Conservation (phyloP, 2,113 vertebrate species). For the Boulengeromyrus knoepffleri region DNA sequence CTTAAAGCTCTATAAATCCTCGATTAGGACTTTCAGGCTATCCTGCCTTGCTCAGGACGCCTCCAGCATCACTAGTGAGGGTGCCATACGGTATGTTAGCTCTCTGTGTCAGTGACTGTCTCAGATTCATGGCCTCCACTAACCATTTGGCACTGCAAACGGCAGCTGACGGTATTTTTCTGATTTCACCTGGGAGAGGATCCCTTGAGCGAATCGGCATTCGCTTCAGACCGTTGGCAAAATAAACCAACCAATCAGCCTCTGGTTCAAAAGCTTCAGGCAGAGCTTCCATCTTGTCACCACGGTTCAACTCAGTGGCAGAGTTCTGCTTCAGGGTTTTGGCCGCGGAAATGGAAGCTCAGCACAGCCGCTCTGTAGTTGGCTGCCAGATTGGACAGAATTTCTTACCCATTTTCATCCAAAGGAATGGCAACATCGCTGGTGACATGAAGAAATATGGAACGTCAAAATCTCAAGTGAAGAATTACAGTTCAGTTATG, state of each 20-base stretch:
- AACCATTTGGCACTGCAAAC: not conserved
- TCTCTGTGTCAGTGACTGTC: not conserved
- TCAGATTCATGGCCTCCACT: not conserved
- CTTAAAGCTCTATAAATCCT: not conserved
- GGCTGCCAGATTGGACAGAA: not conserved
- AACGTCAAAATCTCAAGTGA: not conserved
- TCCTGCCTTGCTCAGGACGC: not conserved
- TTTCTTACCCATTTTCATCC: not conserved
- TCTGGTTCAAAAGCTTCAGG: not conserved
- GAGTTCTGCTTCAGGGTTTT: not conserved
- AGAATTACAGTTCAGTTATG: not conserved
- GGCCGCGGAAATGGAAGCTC: not conserved
- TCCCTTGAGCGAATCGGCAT: not conserved
- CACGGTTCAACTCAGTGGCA: not conserved
- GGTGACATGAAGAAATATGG: not conserved
- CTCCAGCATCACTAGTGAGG: not conserved
- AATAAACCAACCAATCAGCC: not conserved
- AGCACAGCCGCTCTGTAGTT: not conserved
- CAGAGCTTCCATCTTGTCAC: not conserved
- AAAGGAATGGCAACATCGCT: not conserved
- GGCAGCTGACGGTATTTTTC: not conserved
- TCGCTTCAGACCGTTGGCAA: not conserved
- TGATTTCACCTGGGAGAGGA: not conserved
- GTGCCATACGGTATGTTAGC: not conserved
- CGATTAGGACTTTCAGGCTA: not conserved